Evolutionary conservation across 30 jellyfish, hydroid and myxozoan species (phyloP).

Genomic region (Cassiopea xamachana): DNA sequence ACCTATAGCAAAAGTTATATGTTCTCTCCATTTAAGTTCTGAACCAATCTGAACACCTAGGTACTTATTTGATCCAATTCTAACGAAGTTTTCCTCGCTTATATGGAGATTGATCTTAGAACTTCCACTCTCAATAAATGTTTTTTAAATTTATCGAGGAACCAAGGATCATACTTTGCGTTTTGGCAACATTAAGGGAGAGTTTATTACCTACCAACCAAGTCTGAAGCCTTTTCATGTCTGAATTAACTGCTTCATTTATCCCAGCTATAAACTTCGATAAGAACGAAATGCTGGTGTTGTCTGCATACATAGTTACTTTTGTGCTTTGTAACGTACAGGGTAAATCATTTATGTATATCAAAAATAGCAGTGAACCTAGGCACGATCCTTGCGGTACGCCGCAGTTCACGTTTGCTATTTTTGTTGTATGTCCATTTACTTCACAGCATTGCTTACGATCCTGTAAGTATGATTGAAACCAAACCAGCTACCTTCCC

Average conservation of each 20-base stretch:
- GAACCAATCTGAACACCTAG: constrained; percentile 19
- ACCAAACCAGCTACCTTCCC: constrained; percentile 37
- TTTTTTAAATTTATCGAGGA: constrained; percentile 3
- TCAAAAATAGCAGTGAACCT: constrained; percentile 20
- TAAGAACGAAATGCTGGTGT: constrained; percentile 34
- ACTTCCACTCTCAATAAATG: background rate
- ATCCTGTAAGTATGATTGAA: constrained; percentile 45
- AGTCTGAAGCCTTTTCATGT: constrained; percentile 15
- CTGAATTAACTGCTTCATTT: constrained; percentile 10
- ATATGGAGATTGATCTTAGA: background rate
- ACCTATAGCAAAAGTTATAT: constrained; percentile 9
- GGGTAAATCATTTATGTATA: background rate
- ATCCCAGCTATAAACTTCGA: constrained; percentile 10
- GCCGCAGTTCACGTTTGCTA: constrained; percentile 28
- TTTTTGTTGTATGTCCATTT: constrained; percentile 29
- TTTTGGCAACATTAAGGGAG: background rate
- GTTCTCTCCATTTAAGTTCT: constrained; percentile 25
- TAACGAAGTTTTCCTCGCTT: background rate
- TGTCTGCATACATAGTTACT: constrained; percentile 46
- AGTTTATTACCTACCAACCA: constrained; percentile 20
- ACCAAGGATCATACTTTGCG: constrained; percentile 16
- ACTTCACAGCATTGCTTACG: constrained; percentile 35
- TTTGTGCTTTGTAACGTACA: constrained; percentile 12
- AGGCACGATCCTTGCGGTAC: constrained; percentile 57
- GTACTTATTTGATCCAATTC: background rate